Evolutionary conservation across 53 echinoderm and acorn worm species (phyloP), one percentile per base, ranked within the genome.

Genomic region (Astropecten irregularis): DNA sequence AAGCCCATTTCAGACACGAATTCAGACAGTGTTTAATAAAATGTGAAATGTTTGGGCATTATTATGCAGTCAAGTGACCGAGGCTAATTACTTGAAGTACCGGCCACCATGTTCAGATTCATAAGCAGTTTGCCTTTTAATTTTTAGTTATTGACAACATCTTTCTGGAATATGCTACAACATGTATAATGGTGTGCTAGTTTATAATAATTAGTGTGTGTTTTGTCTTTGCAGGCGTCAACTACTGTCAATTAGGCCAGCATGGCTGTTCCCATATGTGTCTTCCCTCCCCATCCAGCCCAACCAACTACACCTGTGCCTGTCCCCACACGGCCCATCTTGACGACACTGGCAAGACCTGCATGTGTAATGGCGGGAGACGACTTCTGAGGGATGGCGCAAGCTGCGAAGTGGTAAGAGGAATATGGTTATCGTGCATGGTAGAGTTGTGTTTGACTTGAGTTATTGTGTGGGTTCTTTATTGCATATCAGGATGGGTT

Each of bases 251-350:
- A 9, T n/a, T n/a, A n/a, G 40, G 26, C 26, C 15, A 48, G 3
- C 42, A 79, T 27, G 32, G 79, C 79, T 79, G 79, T 62, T 79
- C 79, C 48, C 79, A 79, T 48, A 32, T 79, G 26, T 79, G 79
- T 62, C 79, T 79, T 29, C 48, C 79, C 46, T 62, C 79, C 62
- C 79, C 79, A 1, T 57, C 58, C 13, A 57, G 38, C 18, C 28
- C 19, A 29, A 47, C 79, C 6, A 61, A 79, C 79, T 61, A 46
- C 61, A 47, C 48, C 47, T 79, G 79, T 29, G 48, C 61, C 10
- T 79, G 79, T 31, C 79, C 79, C 44, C 11, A 4, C 9, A 20
- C 3, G 19, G 46, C 79, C 20, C 30, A 62, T 32, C 79, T 79
- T 19, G 79, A 79, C 32, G 0, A 2, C 60, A 42, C 25, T 20